A percentile compares a stretch with the other conserved stretches of the same genome.
These are phyloP conservation scores for Lontra canadensis DNA, from an alignment of 2,113 vertebrate genomes.

Conservation along the genomic window DNA sequence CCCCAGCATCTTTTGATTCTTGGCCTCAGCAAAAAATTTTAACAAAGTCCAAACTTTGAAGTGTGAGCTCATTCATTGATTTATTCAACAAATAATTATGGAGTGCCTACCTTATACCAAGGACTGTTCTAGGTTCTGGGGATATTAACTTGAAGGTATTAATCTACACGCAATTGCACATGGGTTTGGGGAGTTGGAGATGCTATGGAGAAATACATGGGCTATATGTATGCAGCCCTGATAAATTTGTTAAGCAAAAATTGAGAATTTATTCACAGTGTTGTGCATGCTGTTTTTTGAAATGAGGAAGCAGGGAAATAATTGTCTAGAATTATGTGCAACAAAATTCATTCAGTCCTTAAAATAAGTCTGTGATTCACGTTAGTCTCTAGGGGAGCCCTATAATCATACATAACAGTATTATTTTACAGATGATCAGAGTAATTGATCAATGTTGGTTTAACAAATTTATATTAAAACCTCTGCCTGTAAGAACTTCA, in stretches of 20 bases:
- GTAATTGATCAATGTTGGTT: not conserved
- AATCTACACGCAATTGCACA: not conserved
- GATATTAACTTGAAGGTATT: not conserved
- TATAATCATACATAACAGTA: not conserved
- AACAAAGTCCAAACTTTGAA: slow-evolving; percentile 34
- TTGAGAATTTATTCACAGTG: not conserved
- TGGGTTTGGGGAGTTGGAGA: not conserved
- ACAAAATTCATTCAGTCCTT: not conserved
- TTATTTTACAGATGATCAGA: slow-evolving; percentile 13
- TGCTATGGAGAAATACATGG: not conserved
- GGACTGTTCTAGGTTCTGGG: not conserved
- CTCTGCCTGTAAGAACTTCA: not conserved
- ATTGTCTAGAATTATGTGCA: not conserved
- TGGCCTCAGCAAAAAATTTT: not conserved
- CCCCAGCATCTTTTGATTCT: not conserved
- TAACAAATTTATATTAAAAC: slow-evolving; percentile 1
- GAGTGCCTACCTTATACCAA: not conserved
- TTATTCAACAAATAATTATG: slow-evolving; percentile 6
- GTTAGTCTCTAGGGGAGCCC: not conserved
- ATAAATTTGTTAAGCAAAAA: not conserved
- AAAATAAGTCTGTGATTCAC: not conserved
- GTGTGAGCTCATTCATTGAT: not conserved
- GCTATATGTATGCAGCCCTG: not conserved
- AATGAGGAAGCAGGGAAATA: slow-evolving; percentile 18
- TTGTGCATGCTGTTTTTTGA: not conserved